Evolutionary conservation across 2,797 vertebrate species (phyloP).

Genomic region (Halcyon smyrnensis): DNA sequence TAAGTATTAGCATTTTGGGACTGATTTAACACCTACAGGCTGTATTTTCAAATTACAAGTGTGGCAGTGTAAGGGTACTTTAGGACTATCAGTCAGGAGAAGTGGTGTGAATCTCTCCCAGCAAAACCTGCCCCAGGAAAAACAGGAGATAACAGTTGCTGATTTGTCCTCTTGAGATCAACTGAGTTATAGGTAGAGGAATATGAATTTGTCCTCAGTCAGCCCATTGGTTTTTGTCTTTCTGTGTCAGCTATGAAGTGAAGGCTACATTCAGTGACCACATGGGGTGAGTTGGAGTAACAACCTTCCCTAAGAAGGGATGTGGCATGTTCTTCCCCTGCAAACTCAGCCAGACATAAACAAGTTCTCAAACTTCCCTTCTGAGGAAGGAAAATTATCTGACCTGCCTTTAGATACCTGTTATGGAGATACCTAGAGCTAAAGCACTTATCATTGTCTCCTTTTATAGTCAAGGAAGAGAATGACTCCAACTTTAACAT

Average conservation of each 20-base stretch:
- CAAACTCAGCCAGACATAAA: not conserved
- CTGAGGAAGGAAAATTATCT: not conserved
- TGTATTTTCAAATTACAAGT: not conserved
- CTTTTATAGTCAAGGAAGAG: not conserved
- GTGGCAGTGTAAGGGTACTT: not conserved
- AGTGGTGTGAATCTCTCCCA: not conserved
- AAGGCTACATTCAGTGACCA: not conserved
- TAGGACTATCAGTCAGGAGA: not conserved
- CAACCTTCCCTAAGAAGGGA: accelerated
- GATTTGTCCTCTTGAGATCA: not conserved
- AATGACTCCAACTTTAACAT: not conserved
- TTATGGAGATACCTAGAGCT: not conserved
- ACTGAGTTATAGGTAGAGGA: not conserved
- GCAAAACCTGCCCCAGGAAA: not conserved
- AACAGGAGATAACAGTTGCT: not conserved
- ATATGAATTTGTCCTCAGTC: not conserved
- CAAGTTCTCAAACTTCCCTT: not conserved
- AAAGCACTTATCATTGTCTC: not conserved
- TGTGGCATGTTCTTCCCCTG: not conserved
- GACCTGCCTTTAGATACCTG: not conserved
- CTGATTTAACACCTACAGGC: not conserved
- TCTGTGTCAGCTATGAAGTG: not conserved
- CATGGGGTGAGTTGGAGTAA: not conserved
- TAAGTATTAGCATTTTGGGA: not conserved
- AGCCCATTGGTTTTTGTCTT: not conserved